phyloP scores from a whole-genome alignment of 2,888 invertebrate genomes.

The Acronicta leporina region DNA sequence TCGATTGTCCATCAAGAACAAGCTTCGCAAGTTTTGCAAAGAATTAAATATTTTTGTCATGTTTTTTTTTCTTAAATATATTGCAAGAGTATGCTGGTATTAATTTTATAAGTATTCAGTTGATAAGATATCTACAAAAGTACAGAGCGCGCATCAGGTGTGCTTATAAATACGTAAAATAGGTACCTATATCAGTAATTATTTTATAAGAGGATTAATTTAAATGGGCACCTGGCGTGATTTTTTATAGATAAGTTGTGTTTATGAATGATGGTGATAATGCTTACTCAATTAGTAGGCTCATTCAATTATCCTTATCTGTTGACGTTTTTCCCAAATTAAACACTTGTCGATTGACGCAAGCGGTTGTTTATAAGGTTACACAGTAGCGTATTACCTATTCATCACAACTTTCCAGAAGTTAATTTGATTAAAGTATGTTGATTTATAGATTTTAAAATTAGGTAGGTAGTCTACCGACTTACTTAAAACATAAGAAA shows the following conservation, averaged over 20 bases:
- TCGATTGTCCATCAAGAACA: constrained; percentile 15
- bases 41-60: too few species aligned
- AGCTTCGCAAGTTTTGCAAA: not conserved
- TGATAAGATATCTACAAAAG: not conserved
- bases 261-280: constrained; percentile 15
- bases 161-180: not conserved
- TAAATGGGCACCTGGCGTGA: constrained; percentile 30
- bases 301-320: constrained; percentile 34
- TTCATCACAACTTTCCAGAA: too few species aligned
- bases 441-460: too few species aligned
- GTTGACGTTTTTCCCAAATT: constrained; percentile 1
- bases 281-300: constrained; percentile 2
- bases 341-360: constrained; percentile 18
- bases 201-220: constrained; percentile 24
- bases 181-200: constrained; percentile 15
- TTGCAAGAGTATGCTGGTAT: too few species aligned
- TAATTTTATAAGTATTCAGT: too few species aligned
- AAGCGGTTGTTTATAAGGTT: not conserved
- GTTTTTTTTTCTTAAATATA: too few species aligned
- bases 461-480: too few species aligned
- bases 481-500: too few species aligned
- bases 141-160: constrained; percentile 11
- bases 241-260: constrained; percentile 30
- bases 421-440: too few species aligned
- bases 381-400: too few species aligned